phyloP scores from a whole-genome alignment of 2,888 invertebrate genomes.

The Venustoraphidia nigricollis region DNA sequence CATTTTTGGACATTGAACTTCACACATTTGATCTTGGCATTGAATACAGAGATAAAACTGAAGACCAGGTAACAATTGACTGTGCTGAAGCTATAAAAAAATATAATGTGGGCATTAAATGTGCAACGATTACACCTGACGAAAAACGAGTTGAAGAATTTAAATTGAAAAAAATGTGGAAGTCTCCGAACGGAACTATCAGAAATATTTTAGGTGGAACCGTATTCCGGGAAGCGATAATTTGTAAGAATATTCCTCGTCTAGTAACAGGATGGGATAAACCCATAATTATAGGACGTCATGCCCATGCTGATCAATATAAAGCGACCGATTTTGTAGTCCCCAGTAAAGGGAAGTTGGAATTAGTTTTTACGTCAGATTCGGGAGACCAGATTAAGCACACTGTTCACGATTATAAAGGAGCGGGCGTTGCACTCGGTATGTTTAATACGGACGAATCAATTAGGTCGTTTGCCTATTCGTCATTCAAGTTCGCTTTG shows the following conservation, averaged over 20 bases:
- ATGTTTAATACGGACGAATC: slow-evolving; percentile 96
- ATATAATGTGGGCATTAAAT: slow-evolving; percentile 97
- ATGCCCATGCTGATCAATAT: slow-evolving; percentile 96
- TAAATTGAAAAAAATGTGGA: slow-evolving; percentile 81
- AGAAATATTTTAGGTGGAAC: slow-evolving; percentile 77
- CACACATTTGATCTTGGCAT: slow-evolving; percentile 92
- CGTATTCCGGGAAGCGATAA: slow-evolving; percentile 69
- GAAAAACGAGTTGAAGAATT: slow-evolving; percentile 89
- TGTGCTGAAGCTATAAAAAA: slow-evolving; percentile 93
- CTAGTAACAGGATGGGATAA: slow-evolving; percentile 90
- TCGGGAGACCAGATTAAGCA: slow-evolving; percentile 48
- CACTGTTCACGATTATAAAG: slow-evolving; percentile 71
- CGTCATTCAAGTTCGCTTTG: slow-evolving; percentile 84
- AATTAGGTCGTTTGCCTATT: slow-evolving; percentile 86
- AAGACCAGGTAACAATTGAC: slow-evolving; percentile 91
- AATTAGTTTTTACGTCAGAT: slow-evolving; percentile 63
- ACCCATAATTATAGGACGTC: slow-evolving; percentile 96
- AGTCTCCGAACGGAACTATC: slow-evolving; percentile 78
- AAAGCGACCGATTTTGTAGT: slow-evolving; percentile 95
- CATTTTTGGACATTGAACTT: slow-evolving; percentile 88
- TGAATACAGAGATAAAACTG: slow-evolving; percentile 83
- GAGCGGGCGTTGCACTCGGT: slow-evolving; percentile 80
- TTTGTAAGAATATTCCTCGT: slow-evolving; percentile 87
- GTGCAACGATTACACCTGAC: slow-evolving; percentile 97
- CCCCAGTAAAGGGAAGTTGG: slow-evolving; percentile 76